Percentiles rank a stretch among this genome's conserved stretches.
These are phyloP conservation scores for Meganola albula DNA, from an alignment of 2,888 invertebrate species.

Conservation along the genomic window DNA sequence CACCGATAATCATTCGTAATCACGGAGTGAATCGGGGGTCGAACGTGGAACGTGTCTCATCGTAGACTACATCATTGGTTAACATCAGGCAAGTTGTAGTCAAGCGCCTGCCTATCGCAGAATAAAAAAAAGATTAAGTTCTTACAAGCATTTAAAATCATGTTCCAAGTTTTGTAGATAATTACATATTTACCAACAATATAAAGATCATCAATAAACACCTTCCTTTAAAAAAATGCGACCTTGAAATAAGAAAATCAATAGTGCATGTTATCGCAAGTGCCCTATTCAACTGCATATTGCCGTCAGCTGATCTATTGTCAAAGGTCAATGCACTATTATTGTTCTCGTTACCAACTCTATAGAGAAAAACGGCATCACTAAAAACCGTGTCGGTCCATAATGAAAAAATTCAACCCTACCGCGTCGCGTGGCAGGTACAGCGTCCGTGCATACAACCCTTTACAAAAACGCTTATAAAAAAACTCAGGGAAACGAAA, in stretches of 20 bases:
- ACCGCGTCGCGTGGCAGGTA: slow-evolving; percentile 73
- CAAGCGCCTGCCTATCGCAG: too few species aligned
- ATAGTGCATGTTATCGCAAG: slow-evolving; percentile 59
- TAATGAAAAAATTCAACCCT: slow-evolving; percentile 71
- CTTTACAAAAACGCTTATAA: slow-evolving; percentile 73
- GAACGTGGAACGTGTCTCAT: too few species aligned
- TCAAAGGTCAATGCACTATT: slow-evolving; percentile 69
- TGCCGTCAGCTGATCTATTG: slow-evolving; percentile 69
- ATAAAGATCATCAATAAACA: too few species aligned
- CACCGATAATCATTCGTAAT: too few species aligned
- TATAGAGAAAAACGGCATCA: slow-evolving; percentile 59
- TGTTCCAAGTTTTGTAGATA: too few species aligned
- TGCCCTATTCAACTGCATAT: slow-evolving; percentile 71
- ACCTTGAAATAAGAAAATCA: slow-evolving; percentile 70
- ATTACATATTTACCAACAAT: too few species aligned
- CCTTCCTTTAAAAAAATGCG: slow-evolving; percentile 33
- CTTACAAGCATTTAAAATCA: too few species aligned
- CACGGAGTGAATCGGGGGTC: too few species aligned
- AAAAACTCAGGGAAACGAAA: slow-evolving; percentile 70
- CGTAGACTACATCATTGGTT: too few species aligned
- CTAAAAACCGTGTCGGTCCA: slow-evolving; percentile 51
- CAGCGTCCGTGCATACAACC: slow-evolving; percentile 69
- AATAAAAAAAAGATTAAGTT: too few species aligned
- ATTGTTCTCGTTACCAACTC: slow-evolving; percentile 51
- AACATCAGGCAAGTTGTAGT: too few species aligned